Evolutionary conservation across 2,797 vertebrate genomes (phyloP), one percentile per base, ranked within the genome.

Genomic region (Gobionotothen gibberifrons): DNA sequence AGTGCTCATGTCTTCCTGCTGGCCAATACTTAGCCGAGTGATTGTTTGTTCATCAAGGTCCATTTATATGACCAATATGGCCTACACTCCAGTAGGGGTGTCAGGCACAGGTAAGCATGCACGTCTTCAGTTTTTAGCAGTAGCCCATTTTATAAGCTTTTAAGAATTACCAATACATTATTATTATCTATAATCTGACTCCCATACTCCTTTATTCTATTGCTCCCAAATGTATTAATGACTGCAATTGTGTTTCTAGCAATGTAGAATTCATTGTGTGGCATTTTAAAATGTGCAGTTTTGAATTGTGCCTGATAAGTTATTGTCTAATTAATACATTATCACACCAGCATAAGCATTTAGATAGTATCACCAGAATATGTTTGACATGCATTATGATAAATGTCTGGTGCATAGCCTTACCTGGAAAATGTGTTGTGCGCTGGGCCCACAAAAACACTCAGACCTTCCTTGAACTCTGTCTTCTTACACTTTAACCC

Each of bases 401-500:
- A 19, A 26, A 48, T 22, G 3, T n/a, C 26, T 26, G 26, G 17
- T 39, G 3, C 1, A 51, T 26, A 51, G 16, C 47, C 64, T 56
- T 88, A 93, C 90, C 90, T 74, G 93, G 54, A 52, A 92, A 96
- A 0, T 85, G 81, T 0, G 87, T 92, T 82, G 60, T 96, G 95
- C 0, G 92, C 89, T 0, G 0, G 71, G 19, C 94, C 94, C 51
- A 96, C 95, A 55, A 91, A 96, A 7, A 97, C 93, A 1, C 89
- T 86, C 40, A 96, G 54, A 56, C 87, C 90, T 3, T 81, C 8
- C 4, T 44, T 91, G 76, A 96, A 89, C 12, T 42, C 17, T 0
- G 92, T 89, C 21, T 76, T 59, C 66, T 92, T 63, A 47, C 91
- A 90, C 1, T 69, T 16, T 4, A 95, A 54, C 2, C 92, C 93